These are phyloP conservation scores for Gambusia yucatana DNA, from an alignment of 2,797 vertebrate species.

Conservation along the genomic window DNA sequence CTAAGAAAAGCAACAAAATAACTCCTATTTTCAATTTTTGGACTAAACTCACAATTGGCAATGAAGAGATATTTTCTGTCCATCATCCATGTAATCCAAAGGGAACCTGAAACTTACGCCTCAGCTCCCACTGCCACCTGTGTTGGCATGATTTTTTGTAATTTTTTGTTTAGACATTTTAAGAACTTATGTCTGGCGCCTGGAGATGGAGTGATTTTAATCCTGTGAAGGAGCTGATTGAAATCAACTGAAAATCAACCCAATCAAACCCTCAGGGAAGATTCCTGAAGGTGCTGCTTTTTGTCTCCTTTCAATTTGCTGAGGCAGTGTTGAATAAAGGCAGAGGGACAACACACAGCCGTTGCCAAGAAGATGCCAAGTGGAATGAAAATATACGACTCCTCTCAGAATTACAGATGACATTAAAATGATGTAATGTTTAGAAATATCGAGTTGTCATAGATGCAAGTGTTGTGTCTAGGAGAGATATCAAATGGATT, in stretches of 20 bases:
- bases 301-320: conserved; percentile 59
- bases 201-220: conserved; percentile 60
- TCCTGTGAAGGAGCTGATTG: conserved; percentile 66
- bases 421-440: conserved; percentile 39
- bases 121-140: conserved; percentile 47
- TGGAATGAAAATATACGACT: conserved; percentile 18
- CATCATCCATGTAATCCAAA: conserved; percentile 39
- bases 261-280: conserved; percentile 35
- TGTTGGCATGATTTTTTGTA: conserved; percentile 22
- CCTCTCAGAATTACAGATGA: conserved; percentile 26
- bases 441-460: conserved; percentile 17
- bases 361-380: conserved; percentile 17
- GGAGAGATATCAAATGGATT: conserved; percentile 12
- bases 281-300: conserved; percentile 70
- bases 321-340: conserved; percentile 34
- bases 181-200: conserved; percentile 54
- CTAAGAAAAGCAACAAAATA: conserved; percentile 48
- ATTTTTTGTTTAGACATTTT: conserved; percentile 39
- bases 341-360: neutral
- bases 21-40: conserved; percentile 46
- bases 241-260: conserved; percentile 69
- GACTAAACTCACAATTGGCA: conserved; percentile 30
- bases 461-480: conserved; percentile 13
- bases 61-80: conserved; percentile 61
- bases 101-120: conserved; percentile 48